Base-by-base conservation (phyloP, 2,888 invertebrate species). In the Aphodius granarius region DNA sequence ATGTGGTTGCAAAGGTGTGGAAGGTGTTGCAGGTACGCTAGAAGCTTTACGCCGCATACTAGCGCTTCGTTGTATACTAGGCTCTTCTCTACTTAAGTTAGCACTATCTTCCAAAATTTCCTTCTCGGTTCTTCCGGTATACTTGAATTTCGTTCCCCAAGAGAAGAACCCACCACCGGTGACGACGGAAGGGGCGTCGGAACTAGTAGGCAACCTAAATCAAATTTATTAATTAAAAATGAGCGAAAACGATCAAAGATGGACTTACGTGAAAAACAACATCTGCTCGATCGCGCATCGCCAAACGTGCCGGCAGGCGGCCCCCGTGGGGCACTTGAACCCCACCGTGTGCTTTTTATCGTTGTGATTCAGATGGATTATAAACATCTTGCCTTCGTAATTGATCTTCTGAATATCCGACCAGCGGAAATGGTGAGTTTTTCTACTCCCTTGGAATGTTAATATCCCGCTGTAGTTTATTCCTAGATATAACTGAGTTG, bases 361-460 rank as follows among this genome's bases (percentile, higher is more conserved):
- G 75, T 94, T 95, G 85, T 96, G 95, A 83, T 95, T 95, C 77
- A 97, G 90, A 87, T 98, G 97, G 74, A 97, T 95, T 81, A 98
- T 97, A 85, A 99, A 97, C 96, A 98, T 98, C 88, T 97, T 95
- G 19, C 98, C 97, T 86, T 98, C 97, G 85, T 97, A 99, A 87
- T 98, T 98, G 81, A 98, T 94, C 88, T 97, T 97, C 84, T 96
- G 95, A 72, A 99, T 95, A 86, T 98, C 97, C 78, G 92, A 92
- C 99, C 99, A 99, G 84, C 95, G 95, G 89, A 98, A 98, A 86
- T 97, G 97, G 86, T 98, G 95, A 3, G 96, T 95, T 86, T 97
- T 95, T 82, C 95, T 91, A 82, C 95, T 96, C 68, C 96, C 96
- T 87, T 97, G 96, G 88, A 97, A 98, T 72, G 97, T 97, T 81